Percentiles rank a stretch among this genome's conserved stretches.
These are phyloP conservation scores for Sphaerodactylus townsendi DNA, from an alignment of 2,113 vertebrate species.

Conservation along the genomic window DNA sequence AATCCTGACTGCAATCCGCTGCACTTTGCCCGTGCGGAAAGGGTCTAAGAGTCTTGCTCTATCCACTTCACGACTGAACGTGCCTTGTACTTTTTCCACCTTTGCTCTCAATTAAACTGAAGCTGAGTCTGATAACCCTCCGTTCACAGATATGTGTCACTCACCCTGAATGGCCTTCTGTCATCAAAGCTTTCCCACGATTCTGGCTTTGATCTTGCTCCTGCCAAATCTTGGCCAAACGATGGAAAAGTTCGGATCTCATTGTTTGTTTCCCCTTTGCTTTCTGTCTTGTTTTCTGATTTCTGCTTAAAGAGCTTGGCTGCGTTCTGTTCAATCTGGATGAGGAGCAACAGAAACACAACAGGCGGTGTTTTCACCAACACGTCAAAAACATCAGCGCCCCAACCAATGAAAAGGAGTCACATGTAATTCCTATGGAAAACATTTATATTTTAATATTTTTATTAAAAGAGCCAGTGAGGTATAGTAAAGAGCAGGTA, in stretches of 20 bases:
- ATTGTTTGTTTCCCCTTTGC: rapidly evolving
- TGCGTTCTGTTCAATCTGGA: conserved; percentile 50
- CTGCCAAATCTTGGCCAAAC: rapidly evolving
- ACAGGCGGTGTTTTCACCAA: rapidly evolving
- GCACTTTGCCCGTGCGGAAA: too few species aligned
- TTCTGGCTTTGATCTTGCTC: not conserved
- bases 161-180: not conserved
- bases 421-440: too few species aligned
- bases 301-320: conserved; percentile 32
- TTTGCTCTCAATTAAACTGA: too few species aligned
- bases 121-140: too few species aligned
- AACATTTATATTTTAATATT: too few species aligned
- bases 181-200: not conserved
- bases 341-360: not conserved
- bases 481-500: too few species aligned
- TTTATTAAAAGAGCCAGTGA: too few species aligned
- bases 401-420: not conserved
- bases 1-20: too few species aligned
- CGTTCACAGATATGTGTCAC: not conserved
- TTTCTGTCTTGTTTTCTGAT: not conserved
- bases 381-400: not conserved
- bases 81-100: too few species aligned
- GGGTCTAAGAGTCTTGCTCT: too few species aligned
- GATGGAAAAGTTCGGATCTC: rapidly evolving
- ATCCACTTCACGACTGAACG: too few species aligned